Evolutionary conservation across 2,797 vertebrate species (phyloP), one percentile per base, ranked within the genome.

Genomic region (Ateles fusciceps): DNA sequence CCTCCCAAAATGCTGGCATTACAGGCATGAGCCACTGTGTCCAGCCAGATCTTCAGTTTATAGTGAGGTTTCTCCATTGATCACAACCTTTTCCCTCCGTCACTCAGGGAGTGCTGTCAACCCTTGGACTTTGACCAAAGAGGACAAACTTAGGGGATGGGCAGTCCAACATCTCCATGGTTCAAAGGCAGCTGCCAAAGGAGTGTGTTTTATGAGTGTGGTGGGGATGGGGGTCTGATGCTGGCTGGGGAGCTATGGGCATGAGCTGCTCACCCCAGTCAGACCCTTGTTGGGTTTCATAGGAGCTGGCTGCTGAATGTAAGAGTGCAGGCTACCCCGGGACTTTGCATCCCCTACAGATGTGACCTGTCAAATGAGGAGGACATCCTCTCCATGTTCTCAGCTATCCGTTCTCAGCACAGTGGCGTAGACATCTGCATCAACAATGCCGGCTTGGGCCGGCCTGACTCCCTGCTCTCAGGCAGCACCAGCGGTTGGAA

Each of bases 331-430:
- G 99, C 97, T 99, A 99, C 95, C 99, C 98, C 0, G 99, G 99
- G 76, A 99, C 99, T 10, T 99, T 99, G 96, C n/a, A 99, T 99
- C 98, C 99, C 99, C 0, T 99, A 99, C 98, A 99, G 99, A 98
- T 99, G 99, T 4, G 99, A 99, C 97, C 99, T 99, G 95, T 99
- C 99, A 90, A 99, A 99, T 0, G 99, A 99, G 98, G 99, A 99
- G 92, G 99, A 99, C 98, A 99, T 99, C 98, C 99, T 99, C 79
- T 99, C 99, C 95, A 99, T 99, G 99, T 99, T 99, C 97, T 99
- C 99, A 0, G 99, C 99, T 11, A 99, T 99, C 98, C 99, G 98
- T 98, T 99, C 99, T 0, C 99, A 99, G 75, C 99, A 99, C 97
- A 99, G 99, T 72, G 99, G 99, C 0, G 99, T 99, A 95, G 99